phyloP scores from a whole-genome alignment of 1,140 invertebrate genomes.

The Drosophila busckii region DNA sequence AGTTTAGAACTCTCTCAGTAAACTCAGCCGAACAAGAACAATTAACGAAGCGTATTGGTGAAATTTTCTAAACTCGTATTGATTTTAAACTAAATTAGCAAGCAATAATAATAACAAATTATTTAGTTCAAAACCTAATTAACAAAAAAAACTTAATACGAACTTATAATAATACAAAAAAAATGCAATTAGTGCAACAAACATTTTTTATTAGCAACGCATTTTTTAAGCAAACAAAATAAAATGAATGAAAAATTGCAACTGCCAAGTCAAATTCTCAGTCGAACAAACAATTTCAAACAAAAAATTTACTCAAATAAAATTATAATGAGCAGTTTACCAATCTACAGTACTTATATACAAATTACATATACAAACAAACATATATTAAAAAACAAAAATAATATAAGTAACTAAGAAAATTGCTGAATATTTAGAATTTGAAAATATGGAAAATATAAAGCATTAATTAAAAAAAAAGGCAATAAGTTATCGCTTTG shows the following conservation, averaged over 20 bases:
- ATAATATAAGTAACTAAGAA: slow-evolving; percentile 30
- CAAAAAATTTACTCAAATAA: slow-evolving; percentile 13
- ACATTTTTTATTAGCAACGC: slow-evolving; percentile 58
- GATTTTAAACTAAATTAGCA: slow-evolving; percentile 39
- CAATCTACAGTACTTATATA: slow-evolving; percentile 35
- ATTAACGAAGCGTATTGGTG: slow-evolving; percentile 60
- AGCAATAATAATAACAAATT: slow-evolving; percentile 27
- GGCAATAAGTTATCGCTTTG: not conserved
- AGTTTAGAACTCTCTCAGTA: too few relatives aligned
- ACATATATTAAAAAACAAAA: slow-evolving; percentile 2
- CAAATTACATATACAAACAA: slow-evolving; percentile 19
- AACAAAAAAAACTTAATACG: slow-evolving; percentile 6
- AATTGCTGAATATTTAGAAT: slow-evolving; percentile 72
- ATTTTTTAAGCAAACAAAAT: too few relatives aligned
- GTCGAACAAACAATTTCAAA: slow-evolving; percentile 33
- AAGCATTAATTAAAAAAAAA: slow-evolving; percentile 11
- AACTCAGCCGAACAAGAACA: slow-evolving; percentile 20
- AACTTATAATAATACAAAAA: slow-evolving; percentile 1
- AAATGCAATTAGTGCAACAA: slow-evolving; percentile 43
- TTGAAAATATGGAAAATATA: not conserved
- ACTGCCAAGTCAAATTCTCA: slow-evolving; percentile 74
- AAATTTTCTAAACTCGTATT: slow-evolving; percentile 58
- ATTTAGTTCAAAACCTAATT: slow-evolving; percentile 48
- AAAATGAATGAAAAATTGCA: slow-evolving; percentile 50
- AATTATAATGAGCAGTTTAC: slow-evolving; percentile 35